Evolutionary conservation across 2,113 vertebrate species (phyloP).

Genomic region (Columba janthina): DNA sequence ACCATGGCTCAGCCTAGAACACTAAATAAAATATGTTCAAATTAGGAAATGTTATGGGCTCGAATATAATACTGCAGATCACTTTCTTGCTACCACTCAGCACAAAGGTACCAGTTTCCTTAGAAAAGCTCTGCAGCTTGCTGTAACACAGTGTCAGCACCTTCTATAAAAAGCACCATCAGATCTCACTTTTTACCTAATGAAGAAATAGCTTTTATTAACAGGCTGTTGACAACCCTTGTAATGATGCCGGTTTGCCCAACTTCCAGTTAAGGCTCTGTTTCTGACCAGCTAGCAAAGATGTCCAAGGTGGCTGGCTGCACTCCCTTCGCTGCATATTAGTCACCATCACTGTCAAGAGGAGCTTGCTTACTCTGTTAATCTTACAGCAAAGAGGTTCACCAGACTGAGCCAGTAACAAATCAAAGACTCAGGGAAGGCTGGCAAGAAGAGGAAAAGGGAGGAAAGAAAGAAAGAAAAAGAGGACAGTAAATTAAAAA

Average conservation of each 20-base stretch:
- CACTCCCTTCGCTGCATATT: not conserved
- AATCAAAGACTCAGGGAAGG: not conserved
- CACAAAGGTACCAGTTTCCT: slow-evolving; percentile 53
- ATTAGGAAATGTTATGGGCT: slow-evolving; percentile 57
- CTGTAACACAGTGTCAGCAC: slow-evolving; percentile 36
- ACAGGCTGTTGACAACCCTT: slow-evolving; percentile 35
- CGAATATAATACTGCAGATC: slow-evolving; percentile 27
- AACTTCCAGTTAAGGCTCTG: slow-evolving; percentile 63
- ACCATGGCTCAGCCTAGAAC: slow-evolving; percentile 48
- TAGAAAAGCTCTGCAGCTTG: not conserved
- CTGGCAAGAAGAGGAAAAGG: not conserved
- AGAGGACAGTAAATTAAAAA: not conserved
- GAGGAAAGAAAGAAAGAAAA: not conserved
- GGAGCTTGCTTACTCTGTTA: not conserved
- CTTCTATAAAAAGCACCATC: slow-evolving; percentile 57
- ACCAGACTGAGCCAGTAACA: not conserved
- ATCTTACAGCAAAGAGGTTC: not conserved
- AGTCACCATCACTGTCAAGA: not conserved
- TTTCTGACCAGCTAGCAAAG: slow-evolving; percentile 35
- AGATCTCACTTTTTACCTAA: slow-evolving; percentile 55
- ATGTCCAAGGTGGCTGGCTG: slow-evolving; percentile 10
- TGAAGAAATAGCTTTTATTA: slow-evolving; percentile 59
- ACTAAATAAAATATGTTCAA: slow-evolving; percentile 59
- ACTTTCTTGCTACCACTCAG: slow-evolving; percentile 39
- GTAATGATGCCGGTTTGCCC: not conserved